A percentile compares a stretch with the other conserved stretches of the same genome.
Evolutionary conservation across 2,888 invertebrate genomes (phyloP).

Genomic region (Sisyra nigra): DNA sequence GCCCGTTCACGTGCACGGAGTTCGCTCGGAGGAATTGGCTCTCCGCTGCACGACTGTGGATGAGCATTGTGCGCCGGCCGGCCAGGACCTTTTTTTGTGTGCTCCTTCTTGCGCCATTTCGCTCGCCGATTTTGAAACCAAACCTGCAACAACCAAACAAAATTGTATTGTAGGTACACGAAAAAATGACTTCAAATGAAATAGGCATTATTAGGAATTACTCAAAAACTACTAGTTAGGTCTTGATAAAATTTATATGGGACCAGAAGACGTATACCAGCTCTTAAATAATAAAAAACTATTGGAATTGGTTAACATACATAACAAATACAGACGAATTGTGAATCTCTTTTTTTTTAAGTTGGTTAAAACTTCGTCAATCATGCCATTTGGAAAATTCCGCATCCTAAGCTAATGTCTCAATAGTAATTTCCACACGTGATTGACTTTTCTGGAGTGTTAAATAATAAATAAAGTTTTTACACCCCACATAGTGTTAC

Average conservation of each 20-base stretch:
- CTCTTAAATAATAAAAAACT: too few species aligned
- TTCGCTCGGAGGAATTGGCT: slow-evolving; percentile 88
- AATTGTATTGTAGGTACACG: slow-evolving; percentile 21
- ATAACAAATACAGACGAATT: too few species aligned
- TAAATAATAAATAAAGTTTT: slow-evolving; percentile 1
- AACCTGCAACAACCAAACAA: slow-evolving; percentile 50
- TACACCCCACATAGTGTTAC: too few species aligned
- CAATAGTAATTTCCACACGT: neutral
- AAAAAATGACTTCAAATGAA: slow-evolving; percentile 28
- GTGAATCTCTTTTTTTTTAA: neutral
- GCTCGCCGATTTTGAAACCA: slow-evolving; percentile 99
- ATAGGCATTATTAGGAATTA: too few species aligned
- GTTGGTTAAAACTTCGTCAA: neutral
- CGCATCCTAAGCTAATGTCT: neutral
- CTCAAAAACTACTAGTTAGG: too few species aligned
- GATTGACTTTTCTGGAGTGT: too few species aligned
- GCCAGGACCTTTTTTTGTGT: slow-evolving; percentile 96
- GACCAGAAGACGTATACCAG: too few species aligned
- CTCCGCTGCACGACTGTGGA: slow-evolving; percentile 93
- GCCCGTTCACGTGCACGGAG: slow-evolving; percentile 72
- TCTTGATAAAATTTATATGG: too few species aligned
- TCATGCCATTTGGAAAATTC: neutral
- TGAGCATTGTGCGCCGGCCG: slow-evolving; percentile 97
- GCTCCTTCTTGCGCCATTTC: slow-evolving; percentile 98
- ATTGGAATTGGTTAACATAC: too few species aligned